Evolutionary conservation across 2,888 invertebrate genomes (phyloP).

Genomic region (Dermolepida albohirtum): DNA sequence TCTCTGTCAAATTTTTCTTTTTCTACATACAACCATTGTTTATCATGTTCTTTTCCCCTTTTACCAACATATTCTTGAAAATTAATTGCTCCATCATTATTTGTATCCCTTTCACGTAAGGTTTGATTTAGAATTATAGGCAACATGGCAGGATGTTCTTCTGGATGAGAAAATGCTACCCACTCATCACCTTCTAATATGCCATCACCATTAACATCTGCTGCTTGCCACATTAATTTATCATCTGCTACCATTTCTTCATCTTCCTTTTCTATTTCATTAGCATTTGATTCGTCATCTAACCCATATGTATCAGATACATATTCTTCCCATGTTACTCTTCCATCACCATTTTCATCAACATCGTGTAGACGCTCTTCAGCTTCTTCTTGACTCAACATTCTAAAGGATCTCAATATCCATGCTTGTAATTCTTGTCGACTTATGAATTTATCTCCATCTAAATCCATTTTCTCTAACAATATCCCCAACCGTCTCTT

Average conservation of each 20-base stretch:
- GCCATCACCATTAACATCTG: conserved; percentile 87
- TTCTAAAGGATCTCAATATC: conserved; percentile 91
- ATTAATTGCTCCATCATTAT: conserved; percentile 86
- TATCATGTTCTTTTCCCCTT: conserved; percentile 75
- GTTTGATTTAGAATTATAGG: conserved; percentile 83
- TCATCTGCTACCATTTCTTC: conserved; percentile 78
- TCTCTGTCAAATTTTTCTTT: conserved; percentile 89
- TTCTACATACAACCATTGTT: conserved; percentile 78
- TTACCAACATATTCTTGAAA: conserved; percentile 87
- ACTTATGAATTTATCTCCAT: conserved; percentile 83
- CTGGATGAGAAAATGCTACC: conserved; percentile 91
- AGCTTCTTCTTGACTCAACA: conserved; percentile 88
- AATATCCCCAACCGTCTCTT: conserved; percentile 80
- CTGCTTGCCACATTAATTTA: conserved; percentile 84
- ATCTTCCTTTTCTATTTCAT: conserved; percentile 46
- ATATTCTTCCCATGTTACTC: conserved; percentile 91
- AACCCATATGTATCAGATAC: conserved; percentile 88
- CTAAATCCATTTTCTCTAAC: conserved; percentile 88
- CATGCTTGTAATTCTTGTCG: conserved; percentile 88
- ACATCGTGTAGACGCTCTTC: conserved; percentile 86
- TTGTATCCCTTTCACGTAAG: conserved; percentile 85
- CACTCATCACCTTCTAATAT: conserved; percentile 82
- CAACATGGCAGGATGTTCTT: conserved; percentile 91
- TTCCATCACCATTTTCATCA: conserved; percentile 85
- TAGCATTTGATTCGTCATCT: conserved; percentile 61